Evolutionary conservation across 2,113 vertebrate genomes (phyloP), one percentile per base, ranked within the genome.

Genomic region (Paradisaea rubra): DNA sequence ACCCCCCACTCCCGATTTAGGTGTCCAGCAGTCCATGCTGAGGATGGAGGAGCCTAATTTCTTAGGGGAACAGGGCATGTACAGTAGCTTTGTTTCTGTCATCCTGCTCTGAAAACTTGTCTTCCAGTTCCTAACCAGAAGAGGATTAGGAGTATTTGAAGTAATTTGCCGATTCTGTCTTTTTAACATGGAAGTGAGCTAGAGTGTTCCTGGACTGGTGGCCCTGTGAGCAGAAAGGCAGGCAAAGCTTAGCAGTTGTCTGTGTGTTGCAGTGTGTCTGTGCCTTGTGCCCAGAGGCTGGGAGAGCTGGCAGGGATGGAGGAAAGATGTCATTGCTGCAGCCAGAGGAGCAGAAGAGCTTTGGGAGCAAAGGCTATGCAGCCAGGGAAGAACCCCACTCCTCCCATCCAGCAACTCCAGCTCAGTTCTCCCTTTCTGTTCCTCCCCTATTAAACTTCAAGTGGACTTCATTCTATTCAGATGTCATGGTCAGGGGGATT

Each of bases 251-350:
- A 33, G 63, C 54, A 56, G 11, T 22, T 37, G 7, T 74, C 10
- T 60, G 31, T 1, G 0, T 77, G 35, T 49, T 87, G 45, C 44
- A 33, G 1, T 60, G n/a, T 8, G 2, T 37, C 57, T 0, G 0
- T 60, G 47, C 18, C 25, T 90, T 27, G 21, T 53, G 61, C 24
- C 20, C 13, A 2, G 50, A 6, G 9, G 23, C 59, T 3, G 1
- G 59, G 44, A 86, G 19, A 37, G 5, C 71, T 74, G 44, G 35
- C 39, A 52, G 33, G 30, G 50, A 11, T 31, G 16, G 21, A 54
- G 73, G 42, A 33, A 47, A 70, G 42, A 54, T 1, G 3, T 35
- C 39, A 28, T 30, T 35, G 47, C 42, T 70, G 61, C 28, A 66
- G 42, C 41, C 53, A 31, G 49, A 63, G 56, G 30, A 77, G 31